Evolutionary conservation across 2,888 invertebrate genomes (phyloP), one percentile per base, ranked within the genome.

Genomic region (Sesamia inferens): DNA sequence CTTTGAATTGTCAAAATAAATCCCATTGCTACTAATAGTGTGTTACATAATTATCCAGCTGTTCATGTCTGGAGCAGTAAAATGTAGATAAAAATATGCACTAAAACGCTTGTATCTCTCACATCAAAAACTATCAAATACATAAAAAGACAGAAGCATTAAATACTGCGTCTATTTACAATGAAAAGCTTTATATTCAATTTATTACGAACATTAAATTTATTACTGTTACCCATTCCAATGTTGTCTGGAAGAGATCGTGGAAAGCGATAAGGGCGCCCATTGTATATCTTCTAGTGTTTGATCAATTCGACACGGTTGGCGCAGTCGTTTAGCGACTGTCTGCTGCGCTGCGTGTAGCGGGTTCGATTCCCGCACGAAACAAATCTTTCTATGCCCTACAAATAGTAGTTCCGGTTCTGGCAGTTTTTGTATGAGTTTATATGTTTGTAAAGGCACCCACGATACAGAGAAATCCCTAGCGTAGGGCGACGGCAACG

Each of bases 121-220:
- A 39, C 72, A 54, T 72, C 22, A 72, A 54, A 61, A 72, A 22
- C 72, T 61, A 71, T 72, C 51, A 72, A 72, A 54, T 42, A 54
- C 54, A 54, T 31, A 31, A 31, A 31, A 72, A 72, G 72, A 71
- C 72, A 14, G 5, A 19, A 51, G 31, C 11, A 22, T 22, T 11
- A 54, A 71, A 44, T 24, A 59, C 42, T 24, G 42, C 51, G 31
- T 31, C 10, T 19, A 22, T 10, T 22, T 22, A 61, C 51, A 51
- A 51, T 44, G 31, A 61, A 58, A 71, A n/a, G 5, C 13, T 42
- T 31, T 44, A 44, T 65, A 65, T 22, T 13, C 31, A 3, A 31
- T 31, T 31, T 31, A 31, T 31, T 48, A 13, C 5, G 42, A 24
- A 67, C 13, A 51, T 19, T n/a, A 16, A 48, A 0, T 7, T 48